A percentile compares a stretch with the other conserved stretches of the same genome.
These are phyloP conservation scores for Clistopyga incitator DNA, from an alignment of 2,888 invertebrate species.

Conservation along the genomic window DNA sequence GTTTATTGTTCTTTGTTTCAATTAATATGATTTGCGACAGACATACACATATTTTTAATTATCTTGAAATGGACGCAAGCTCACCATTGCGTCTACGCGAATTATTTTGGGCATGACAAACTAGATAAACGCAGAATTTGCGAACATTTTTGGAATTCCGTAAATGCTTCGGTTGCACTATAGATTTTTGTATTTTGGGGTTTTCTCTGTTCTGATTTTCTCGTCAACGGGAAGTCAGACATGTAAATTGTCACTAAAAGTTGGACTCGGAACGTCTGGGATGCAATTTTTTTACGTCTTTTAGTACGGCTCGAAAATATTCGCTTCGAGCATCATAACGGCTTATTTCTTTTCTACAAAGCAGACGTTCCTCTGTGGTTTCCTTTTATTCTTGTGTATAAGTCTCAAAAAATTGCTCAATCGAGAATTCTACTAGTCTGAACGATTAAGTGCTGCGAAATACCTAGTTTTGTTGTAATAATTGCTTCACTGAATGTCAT, in stretches of 20 bases:
- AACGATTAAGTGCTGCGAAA: constrained; percentile 14
- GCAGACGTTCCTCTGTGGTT: neutral
- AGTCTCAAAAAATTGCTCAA: constrained; percentile 21
- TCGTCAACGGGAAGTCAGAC: neutral
- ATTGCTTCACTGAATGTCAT: constrained; percentile 44
- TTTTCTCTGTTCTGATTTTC: constrained; percentile 16
- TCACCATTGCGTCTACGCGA: constrained; percentile 25
- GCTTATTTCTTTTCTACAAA: neutral
- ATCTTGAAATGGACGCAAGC: constrained; percentile 4
- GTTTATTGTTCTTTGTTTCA: constrained; percentile 8
- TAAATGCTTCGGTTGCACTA: constrained; percentile 28
- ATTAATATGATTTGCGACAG: constrained; percentile 40
- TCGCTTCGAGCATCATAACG: constrained; percentile 1
- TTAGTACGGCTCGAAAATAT: neutral
- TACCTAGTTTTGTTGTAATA: constrained; percentile 25
- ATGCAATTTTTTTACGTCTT: constrained; percentile 17
- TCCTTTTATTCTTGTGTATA: neutral
- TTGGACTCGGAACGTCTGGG: neutral
- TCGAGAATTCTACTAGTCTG: neutral
- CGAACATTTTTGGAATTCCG: constrained; percentile 32
- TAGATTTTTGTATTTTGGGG: constrained; percentile 1
- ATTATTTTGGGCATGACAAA: constrained; percentile 38
- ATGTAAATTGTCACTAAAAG: neutral
- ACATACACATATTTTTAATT: constrained; percentile 40
- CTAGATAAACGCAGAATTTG: constrained; percentile 30